Conservation (phyloP, 2,797 vertebrate species). For the Clarias fuscus region DNA sequence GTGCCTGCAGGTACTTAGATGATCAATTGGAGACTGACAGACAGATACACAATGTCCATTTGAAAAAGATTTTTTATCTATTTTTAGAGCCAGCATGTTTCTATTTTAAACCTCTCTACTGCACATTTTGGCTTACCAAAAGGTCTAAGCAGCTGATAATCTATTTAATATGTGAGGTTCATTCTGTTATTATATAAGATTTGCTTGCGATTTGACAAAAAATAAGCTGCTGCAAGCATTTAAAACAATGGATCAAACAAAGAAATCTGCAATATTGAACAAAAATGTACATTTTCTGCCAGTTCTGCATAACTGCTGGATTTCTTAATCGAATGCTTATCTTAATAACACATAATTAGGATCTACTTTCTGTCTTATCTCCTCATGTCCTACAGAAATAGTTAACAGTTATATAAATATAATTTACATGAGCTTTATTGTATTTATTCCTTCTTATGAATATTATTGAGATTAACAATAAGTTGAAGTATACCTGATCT, state of each 20-base stretch:
- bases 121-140: not conserved
- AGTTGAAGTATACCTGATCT: too few species aligned
- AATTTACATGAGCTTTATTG: not conserved
- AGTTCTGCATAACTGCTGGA: not conserved
- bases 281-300: not conserved
- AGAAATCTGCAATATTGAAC: not conserved
- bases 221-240: not conserved
- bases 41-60: not conserved
- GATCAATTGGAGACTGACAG: not conserved
- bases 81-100: not conserved
- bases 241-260: not conserved
- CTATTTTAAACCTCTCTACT: not conserved
- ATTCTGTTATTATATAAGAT: not conserved
- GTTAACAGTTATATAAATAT: not conserved
- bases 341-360: not conserved
- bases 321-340: slow-evolving; percentile 17
- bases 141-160: not conserved
- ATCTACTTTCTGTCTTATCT: slow-evolving; percentile 1
- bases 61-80: not conserved
- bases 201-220: not conserved
- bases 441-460: not conserved
- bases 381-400: not conserved
- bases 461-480: not conserved
- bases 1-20: not conserved
- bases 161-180: not conserved